Evolutionary conservation across 2,888 invertebrate genomes (phyloP).

Genomic region (Micropterix aruncella): DNA sequence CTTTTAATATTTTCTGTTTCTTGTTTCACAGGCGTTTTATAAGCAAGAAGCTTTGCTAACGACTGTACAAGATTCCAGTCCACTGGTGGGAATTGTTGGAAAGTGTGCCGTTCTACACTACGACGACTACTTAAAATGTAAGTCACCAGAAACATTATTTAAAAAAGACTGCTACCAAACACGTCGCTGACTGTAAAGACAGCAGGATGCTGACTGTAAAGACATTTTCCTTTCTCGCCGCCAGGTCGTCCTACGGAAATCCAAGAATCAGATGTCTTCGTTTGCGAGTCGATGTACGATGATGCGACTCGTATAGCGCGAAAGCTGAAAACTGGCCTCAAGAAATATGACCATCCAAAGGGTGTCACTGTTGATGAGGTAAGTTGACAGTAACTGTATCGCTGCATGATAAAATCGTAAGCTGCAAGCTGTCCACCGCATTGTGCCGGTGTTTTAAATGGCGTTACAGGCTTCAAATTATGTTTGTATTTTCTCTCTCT

Average conservation of each 20-base stretch:
- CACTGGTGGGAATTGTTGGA: constrained; percentile 80
- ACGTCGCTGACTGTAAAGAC: too few species aligned
- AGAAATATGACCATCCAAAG: constrained; percentile 68
- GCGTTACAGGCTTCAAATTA: too few species aligned
- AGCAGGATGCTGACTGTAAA: too few species aligned
- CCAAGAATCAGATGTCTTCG: constrained; percentile 78
- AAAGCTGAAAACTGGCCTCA: constrained; percentile 55
- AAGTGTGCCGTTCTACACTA: constrained; percentile 84
- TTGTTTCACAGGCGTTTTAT: constrained; percentile 58
- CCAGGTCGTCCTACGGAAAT: constrained; percentile 88
- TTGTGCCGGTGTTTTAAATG: too few species aligned
- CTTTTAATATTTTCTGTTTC: too few species aligned
- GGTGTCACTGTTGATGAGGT: constrained; percentile 86
- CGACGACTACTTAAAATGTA: constrained; percentile 77
- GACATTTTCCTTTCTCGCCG: too few species aligned
- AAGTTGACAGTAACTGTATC: too few species aligned
- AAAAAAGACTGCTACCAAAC: too few species aligned
- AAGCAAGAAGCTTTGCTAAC: constrained; percentile 88
- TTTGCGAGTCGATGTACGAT: constrained; percentile 86
- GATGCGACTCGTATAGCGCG: constrained; percentile 70
- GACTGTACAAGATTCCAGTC: constrained; percentile 82
- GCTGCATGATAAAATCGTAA: too few species aligned
- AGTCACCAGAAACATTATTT: too few species aligned
- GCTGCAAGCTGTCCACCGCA: too few species aligned
- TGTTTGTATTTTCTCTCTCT: too few species aligned